Evolutionary conservation across 2,888 invertebrate species (phyloP), one percentile per base, ranked within the genome.

Genomic region (Ceratothoa steindachneri): DNA sequence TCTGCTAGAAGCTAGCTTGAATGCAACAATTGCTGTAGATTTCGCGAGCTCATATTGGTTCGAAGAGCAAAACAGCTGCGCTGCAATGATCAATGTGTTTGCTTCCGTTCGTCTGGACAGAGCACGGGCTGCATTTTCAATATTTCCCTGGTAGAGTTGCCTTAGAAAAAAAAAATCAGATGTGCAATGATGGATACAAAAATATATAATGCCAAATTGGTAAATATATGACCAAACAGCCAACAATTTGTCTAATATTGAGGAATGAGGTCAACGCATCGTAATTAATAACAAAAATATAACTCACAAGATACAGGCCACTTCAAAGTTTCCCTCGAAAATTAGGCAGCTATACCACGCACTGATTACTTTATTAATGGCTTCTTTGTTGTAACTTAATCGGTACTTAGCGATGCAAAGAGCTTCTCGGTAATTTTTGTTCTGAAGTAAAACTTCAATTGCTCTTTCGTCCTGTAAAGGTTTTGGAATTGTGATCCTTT

Each of bases 71-170:
- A 75, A 78, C 51, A 78, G 22, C 22, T 68, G 41, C 0, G 71
- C 71, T 1, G 75, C 69, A 19, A 74, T 65, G 41, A 75, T 52
- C 28, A 91, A 84, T 65, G 85, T 84, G 0, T 86, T 84, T n/a
- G 87, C 82, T 69, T 89, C 87, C 1, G 84, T 84, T 29, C 88
- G 85, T 30, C 87, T 86, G n/a, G 88, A 86, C 29, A 92, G 84
- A 0, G 85, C 81, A 74, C 87, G 85, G 0, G 89, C 88, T 0
- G 91, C 91, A 81, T 88, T 86, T n/a, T 87, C 85, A 3, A 88
- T 84, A 55, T 90, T 85, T 27, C 87, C 88, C 67, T 88, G 82
- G 12, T 86, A 87, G 15, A 90, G 84, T 80, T 87, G 86, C 82
- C 91, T 90, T 84, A 55, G 85, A 85, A 60, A 60, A 51, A 41